phyloP scores from a whole-genome alignment of 1,140 invertebrate genomes.

The Lordiphosa collinella region DNA sequence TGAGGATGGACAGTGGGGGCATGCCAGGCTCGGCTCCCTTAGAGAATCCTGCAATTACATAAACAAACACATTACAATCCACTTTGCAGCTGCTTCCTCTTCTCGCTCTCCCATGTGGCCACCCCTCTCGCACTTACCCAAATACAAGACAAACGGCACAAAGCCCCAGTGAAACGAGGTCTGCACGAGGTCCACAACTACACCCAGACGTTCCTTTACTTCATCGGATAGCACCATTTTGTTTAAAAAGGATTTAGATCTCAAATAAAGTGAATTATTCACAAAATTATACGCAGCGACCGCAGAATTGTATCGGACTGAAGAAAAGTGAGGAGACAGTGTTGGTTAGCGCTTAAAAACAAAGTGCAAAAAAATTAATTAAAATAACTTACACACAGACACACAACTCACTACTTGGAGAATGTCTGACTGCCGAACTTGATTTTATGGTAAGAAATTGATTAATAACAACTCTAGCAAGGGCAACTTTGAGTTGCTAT shows the following conservation, averaged over 20 bases:
- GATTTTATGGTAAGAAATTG: too few relatives aligned
- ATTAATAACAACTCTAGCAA: too few relatives aligned
- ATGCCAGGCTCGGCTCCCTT: conserved; percentile 84
- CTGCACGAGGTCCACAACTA: conserved; percentile 82
- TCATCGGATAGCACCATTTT: conserved; percentile 63
- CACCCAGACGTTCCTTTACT: conserved; percentile 82
- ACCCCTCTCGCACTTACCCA: conserved; percentile 81
- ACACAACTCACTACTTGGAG: too few relatives aligned
- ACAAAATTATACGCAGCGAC: too few relatives aligned
- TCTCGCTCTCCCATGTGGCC: conserved; percentile 26
- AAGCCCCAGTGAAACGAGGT: conserved; percentile 86
- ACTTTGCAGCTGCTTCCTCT: conserved; percentile 18
- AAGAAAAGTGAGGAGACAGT: too few relatives aligned
- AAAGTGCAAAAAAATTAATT: too few relatives aligned
- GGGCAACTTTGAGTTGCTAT: neutral
- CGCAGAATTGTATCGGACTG: too few relatives aligned
- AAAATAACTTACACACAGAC: too few relatives aligned
- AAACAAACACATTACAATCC: conserved; percentile 14
- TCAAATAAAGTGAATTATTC: too few relatives aligned
- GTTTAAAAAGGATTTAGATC: neutral
- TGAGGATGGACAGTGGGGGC: conserved; percentile 82
- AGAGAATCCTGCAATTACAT: conserved; percentile 80
- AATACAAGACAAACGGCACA: conserved; percentile 84
- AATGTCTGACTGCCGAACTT: too few relatives aligned
- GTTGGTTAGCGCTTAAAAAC: too few relatives aligned